phyloP scores from a whole-genome alignment of 1,140 invertebrate species.

The Acromyrmex echinatior region DNA sequence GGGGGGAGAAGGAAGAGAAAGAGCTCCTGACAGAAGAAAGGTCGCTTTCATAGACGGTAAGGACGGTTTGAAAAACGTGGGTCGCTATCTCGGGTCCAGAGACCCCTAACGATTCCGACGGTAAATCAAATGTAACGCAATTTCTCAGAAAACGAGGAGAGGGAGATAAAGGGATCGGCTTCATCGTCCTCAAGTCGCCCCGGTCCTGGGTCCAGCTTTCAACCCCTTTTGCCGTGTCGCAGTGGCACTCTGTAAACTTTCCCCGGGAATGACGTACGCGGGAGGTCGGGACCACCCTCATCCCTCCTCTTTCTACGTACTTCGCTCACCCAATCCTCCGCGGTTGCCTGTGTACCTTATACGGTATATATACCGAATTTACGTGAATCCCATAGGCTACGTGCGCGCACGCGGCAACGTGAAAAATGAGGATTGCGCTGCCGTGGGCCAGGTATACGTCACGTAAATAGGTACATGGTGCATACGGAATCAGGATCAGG shows the following conservation, averaged over 20 bases:
- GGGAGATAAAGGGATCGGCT: constrained; percentile 28
- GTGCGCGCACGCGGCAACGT: constrained; percentile 46
- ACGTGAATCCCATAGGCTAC: constrained; percentile 57
- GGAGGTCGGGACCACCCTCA: background rate
- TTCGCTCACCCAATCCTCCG: constrained; percentile 14
- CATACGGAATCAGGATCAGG: constrained; percentile 61
- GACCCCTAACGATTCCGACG: constrained; percentile 65
- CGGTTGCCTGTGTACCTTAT: constrained; percentile 5
- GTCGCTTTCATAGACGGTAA: constrained; percentile 44
- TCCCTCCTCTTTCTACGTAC: background rate
- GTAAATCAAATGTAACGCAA: constrained; percentile 77
- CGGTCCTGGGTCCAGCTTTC: constrained; percentile 47
- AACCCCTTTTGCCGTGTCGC: constrained; percentile 55
- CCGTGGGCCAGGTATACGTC: constrained; percentile 58
- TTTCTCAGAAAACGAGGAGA: constrained; percentile 59
- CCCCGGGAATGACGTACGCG: constrained; percentile 26
- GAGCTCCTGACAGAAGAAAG: constrained; percentile 16
- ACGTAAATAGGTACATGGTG: constrained; percentile 62
- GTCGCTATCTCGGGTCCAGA: constrained; percentile 50
- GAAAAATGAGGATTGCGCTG: constrained; percentile 54
- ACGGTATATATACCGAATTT: constrained; percentile 58
- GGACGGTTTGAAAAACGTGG: constrained; percentile 58
- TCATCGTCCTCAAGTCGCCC: background rate
- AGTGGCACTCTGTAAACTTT: constrained; percentile 56
- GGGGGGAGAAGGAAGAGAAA: background rate